Evolutionary conservation across 2,888 invertebrate genomes (phyloP).

Genomic region (Morpho deidamia): DNA sequence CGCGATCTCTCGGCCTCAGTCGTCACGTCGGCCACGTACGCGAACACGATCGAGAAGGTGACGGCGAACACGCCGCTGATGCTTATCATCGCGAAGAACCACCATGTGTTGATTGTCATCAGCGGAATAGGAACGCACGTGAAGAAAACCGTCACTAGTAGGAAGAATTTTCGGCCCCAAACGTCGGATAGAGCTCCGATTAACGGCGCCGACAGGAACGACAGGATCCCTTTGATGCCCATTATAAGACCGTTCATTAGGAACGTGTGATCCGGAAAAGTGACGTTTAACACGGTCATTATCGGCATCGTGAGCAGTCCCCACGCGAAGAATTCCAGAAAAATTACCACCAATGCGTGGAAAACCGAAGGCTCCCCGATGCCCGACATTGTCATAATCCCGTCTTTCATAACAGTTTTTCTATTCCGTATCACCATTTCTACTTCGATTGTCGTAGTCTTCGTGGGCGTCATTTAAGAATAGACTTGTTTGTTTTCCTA

Average conservation of each 20-base stretch:
- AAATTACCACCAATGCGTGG: slow-evolving; percentile 99
- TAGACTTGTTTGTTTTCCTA: slow-evolving; percentile 53
- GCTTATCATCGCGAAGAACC: slow-evolving; percentile 99
- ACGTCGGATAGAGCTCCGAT: slow-evolving; percentile 98
- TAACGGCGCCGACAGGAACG: slow-evolving; percentile 97
- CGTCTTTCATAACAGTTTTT: slow-evolving; percentile 92
- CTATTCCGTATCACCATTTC: slow-evolving; percentile 92
- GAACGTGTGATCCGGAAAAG: slow-evolving; percentile 99
- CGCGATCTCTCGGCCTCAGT: slow-evolving; percentile 96
- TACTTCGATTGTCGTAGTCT: slow-evolving; percentile 89
- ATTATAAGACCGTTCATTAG: slow-evolving; percentile 99
- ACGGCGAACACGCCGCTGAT: slow-evolving; percentile 99
- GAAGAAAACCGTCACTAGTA: slow-evolving; percentile 98
- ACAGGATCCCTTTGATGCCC: slow-evolving; percentile 98
- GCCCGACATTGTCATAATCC: slow-evolving; percentile 91
- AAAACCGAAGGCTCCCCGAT: slow-evolving; percentile 97
- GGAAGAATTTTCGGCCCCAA: slow-evolving; percentile 98
- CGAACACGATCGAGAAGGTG: slow-evolving; percentile 99
- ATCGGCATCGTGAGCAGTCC: slow-evolving; percentile 98
- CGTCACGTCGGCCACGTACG: slow-evolving; percentile 99
- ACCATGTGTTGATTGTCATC: slow-evolving; percentile 99
- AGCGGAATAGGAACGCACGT: slow-evolving; percentile 99
- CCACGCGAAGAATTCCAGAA: slow-evolving; percentile 99
- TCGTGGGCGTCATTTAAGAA: slow-evolving; percentile 83
- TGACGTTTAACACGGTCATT: slow-evolving; percentile 95